A percentile compares a stretch with the other conserved stretches of the same genome.
Evolutionary conservation across 2,113 vertebrate species (phyloP).

Genomic region (Zootoca vivipara): DNA sequence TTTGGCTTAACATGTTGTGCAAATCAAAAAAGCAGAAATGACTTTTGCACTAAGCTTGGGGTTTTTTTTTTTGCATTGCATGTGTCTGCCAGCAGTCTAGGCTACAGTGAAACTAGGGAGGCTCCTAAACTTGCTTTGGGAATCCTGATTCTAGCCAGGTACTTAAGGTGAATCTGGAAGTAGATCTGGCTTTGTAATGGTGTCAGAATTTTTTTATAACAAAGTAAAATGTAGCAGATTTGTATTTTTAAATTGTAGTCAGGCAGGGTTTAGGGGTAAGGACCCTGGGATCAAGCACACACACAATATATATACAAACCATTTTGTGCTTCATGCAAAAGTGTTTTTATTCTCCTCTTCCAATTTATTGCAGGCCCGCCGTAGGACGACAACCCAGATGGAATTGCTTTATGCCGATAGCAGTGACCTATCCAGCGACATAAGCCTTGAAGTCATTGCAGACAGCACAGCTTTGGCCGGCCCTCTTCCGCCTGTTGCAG

Average conservation of each 20-base stretch:
- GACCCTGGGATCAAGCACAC: not conserved
- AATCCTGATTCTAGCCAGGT: not conserved
- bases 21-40: not conserved
- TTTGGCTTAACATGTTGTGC: too few species aligned
- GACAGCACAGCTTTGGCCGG: slow-evolving; percentile 77
- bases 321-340: not conserved
- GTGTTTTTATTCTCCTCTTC: not conserved
- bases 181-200: not conserved
- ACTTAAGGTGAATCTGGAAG: not conserved
- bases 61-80: not conserved
- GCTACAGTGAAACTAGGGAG: not conserved
- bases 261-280: not conserved
- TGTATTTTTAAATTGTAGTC: not conserved
- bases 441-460: slow-evolving; percentile 73
- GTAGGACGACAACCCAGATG: slow-evolving; percentile 96
- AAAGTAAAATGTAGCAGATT: not conserved
- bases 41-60: not conserved
- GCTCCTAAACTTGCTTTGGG: not conserved
- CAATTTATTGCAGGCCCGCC: slow-evolving; percentile 82
- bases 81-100: not conserved
- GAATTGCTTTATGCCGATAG: slow-evolving; percentile 93
- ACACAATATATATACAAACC: not conserved
- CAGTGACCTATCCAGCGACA: slow-evolving; percentile 81
- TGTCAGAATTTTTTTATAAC: not conserved
- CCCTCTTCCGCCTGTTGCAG: slow-evolving; percentile 74